These are phyloP conservation scores for Volucella inflata DNA, from an alignment of 2,888 invertebrate genomes.

Conservation along the genomic window DNA sequence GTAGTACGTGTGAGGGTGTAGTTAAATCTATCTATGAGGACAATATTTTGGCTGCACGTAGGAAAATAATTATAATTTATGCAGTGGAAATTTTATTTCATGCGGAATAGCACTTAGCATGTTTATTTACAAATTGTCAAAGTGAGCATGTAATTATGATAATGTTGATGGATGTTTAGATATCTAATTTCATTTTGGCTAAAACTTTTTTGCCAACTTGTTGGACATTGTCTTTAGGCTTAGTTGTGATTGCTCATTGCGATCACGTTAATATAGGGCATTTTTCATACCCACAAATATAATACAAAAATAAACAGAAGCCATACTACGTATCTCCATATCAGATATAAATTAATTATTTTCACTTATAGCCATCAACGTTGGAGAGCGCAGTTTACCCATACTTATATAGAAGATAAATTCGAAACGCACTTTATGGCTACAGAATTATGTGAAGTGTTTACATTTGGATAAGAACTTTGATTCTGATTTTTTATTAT, in stretches of 20 bases:
- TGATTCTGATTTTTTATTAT: background rate
- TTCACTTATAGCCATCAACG: background rate
- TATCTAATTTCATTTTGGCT: background rate
- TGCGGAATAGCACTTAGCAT: constrained; percentile 14
- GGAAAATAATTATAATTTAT: constrained; percentile 49
- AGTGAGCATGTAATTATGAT: constrained; percentile 8
- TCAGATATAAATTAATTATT: background rate
- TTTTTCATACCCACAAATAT: no score
- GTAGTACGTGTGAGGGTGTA: constrained; percentile 23
- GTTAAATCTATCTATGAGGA: constrained; percentile 60
- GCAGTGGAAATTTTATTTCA: constrained; percentile 30
- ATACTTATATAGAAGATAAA: background rate
- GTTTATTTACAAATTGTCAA: background rate
- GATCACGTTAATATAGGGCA: no score
- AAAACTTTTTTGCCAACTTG: constrained; percentile 2
- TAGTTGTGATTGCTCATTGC: no score
- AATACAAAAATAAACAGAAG: no score
- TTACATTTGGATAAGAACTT: constrained; percentile 22
- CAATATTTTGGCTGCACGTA: constrained; percentile 46
- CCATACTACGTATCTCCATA: background rate
- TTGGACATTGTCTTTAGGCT: background rate
- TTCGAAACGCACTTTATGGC: constrained; percentile 3
- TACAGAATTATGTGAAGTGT: constrained; percentile 4
- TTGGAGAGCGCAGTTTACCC: background rate
- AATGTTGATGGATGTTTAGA: constrained; percentile 20